Percentiles rank a stretch among this genome's conserved stretches.
Evolutionary conservation across 2,888 invertebrate genomes (phyloP).

Genomic region (Caenorhabditis becei): DNA sequence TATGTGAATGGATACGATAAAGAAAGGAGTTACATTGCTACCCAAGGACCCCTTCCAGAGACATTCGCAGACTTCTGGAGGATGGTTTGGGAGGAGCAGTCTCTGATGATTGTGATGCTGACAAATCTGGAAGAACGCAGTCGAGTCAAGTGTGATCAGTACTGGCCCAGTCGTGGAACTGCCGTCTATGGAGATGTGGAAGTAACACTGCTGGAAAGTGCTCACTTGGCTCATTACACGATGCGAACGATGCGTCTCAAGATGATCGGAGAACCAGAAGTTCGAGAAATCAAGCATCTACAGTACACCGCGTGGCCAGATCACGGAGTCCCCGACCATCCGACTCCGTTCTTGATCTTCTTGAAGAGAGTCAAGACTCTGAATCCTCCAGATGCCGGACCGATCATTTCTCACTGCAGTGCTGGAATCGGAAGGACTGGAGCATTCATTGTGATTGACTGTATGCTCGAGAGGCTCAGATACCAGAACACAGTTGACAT

Average conservation of each 20-base stretch:
- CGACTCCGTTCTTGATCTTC: slow-evolving; percentile 98
- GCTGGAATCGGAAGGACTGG: slow-evolving; percentile 94
- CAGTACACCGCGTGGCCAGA: slow-evolving; percentile 99
- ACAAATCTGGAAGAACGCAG: slow-evolving; percentile 97
- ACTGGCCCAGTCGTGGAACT: slow-evolving; percentile 96
- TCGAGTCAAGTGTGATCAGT: slow-evolving; percentile 87
- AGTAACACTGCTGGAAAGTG: slow-evolving; percentile 93
- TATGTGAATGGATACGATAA: slow-evolving; percentile 99
- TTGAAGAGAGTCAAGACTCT: slow-evolving; percentile 92
- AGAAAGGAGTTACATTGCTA: slow-evolving; percentile 98
- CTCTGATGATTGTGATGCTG: slow-evolving; percentile 98
- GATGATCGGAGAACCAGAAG: slow-evolving; percentile 84
- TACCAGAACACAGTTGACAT: slow-evolving; percentile 99
- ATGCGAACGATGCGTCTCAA: slow-evolving; percentile 96
- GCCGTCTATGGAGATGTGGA: slow-evolving; percentile 96
- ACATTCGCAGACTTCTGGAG: slow-evolving; percentile 99
- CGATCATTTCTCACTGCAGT: slow-evolving; percentile 93
- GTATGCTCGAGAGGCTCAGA: slow-evolving; percentile 96
- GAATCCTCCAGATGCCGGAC: slow-evolving; percentile 94
- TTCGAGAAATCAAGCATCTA: slow-evolving; percentile 95
- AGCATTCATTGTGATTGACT: slow-evolving; percentile 98
- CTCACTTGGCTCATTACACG: slow-evolving; percentile 97
- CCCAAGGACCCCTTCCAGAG: slow-evolving; percentile 97
- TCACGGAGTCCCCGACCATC: slow-evolving; percentile 98
- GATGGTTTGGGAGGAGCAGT: slow-evolving; percentile 98